Evolutionary conservation across 2,888 invertebrate species (phyloP).

Genomic region (Cataglyphis altisquamis): DNA sequence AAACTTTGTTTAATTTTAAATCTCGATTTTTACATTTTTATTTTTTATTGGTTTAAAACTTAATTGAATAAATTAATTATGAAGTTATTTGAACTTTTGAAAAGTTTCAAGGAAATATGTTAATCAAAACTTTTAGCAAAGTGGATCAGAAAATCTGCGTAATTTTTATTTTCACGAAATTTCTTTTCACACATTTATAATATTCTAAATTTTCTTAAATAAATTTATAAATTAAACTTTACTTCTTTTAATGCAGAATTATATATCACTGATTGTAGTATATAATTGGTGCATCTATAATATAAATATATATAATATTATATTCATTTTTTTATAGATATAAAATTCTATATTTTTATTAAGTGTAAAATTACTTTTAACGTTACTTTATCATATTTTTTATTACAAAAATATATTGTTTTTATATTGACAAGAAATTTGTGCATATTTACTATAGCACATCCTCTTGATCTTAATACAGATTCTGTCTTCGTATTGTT

Average conservation of each 20-base stretch:
- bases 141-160: neutral
- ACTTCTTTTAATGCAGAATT: neutral
- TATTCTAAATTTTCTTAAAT: neutral
- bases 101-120: neutral
- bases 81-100: neutral
- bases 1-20: neutral
- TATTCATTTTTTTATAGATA: neutral
- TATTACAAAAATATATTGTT: neutral
- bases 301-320: neutral
- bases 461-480: neutral
- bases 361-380: neutral
- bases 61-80: neutral
- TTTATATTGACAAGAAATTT: neutral
- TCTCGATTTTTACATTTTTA: neutral
- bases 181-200: neutral
- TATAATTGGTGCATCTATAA: too few species aligned
- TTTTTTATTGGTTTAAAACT: neutral
- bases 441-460: neutral
- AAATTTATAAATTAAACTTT: neutral
- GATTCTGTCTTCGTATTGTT: neutral
- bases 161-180: constrained; percentile 11
- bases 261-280: neutral
- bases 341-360: neutral
- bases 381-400: neutral
- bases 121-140: neutral